Evolutionary conservation across 53 echinoderm and acorn worm species (phyloP).

Genomic region (Patiria pectinifera): DNA sequence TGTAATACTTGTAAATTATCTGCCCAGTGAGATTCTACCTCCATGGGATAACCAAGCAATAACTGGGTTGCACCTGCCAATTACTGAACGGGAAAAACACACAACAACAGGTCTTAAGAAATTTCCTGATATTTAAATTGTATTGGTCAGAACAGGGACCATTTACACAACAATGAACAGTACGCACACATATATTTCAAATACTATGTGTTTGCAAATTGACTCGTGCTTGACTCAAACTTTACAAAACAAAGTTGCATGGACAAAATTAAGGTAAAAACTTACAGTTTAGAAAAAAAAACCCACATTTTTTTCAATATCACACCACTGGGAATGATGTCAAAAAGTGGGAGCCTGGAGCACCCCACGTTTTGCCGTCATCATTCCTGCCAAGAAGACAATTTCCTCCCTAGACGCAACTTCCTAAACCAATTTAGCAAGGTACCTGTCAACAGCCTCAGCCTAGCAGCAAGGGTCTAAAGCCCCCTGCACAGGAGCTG

Average conservation of each 20-base stretch:
- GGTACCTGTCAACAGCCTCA: constrained; percentile 38
- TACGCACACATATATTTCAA: no score
- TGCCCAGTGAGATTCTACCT: background rate
- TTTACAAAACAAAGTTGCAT: no score
- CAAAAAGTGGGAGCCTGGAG: background rate
- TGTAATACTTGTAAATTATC: background rate
- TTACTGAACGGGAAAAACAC: no score
- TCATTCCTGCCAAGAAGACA: constrained; percentile 52
- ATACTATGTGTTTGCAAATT: background rate
- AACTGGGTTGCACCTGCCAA: no score
- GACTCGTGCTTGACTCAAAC: background rate
- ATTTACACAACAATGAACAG: no score
- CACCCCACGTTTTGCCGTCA: constrained; percentile 38
- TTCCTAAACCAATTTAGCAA: constrained; percentile 57
- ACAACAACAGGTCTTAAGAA: no score
- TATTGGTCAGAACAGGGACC: no score
- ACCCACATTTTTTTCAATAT: background rate
- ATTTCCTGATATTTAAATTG: no score
- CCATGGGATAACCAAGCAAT: background rate
- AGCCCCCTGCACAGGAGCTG: background rate
- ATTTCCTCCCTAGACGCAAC: constrained; percentile 63
- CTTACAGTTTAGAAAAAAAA: no score
- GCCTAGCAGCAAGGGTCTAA: background rate
- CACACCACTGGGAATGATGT: background rate
- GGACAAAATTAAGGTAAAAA: no score